Percentiles rank a stretch among this genome's conserved stretches.
phyloP scores from a whole-genome alignment of 2,797 vertebrate genomes.

The Tympanoctomys barrerae region DNA sequence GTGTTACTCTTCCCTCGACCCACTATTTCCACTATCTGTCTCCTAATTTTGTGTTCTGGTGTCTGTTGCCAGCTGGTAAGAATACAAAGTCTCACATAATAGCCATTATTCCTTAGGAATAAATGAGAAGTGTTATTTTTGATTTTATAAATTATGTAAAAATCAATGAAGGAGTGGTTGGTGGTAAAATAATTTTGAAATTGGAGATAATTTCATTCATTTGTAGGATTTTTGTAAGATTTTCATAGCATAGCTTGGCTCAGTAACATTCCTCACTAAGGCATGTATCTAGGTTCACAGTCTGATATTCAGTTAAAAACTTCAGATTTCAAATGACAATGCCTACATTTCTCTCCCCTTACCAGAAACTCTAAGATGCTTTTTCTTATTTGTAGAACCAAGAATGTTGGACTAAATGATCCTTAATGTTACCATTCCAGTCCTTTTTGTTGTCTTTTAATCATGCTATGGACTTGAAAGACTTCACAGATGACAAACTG shows the following conservation, averaged over 20 bases:
- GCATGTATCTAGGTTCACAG: neutral
- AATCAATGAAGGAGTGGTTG: neutral
- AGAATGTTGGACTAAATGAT: neutral
- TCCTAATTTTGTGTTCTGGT: constrained; percentile 35
- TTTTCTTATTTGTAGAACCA: constrained; percentile 49
- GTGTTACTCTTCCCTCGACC: neutral
- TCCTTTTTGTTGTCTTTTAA: neutral
- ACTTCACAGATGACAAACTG: neutral
- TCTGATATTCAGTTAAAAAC: constrained; percentile 5
- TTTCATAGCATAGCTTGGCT: neutral
- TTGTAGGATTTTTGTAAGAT: neutral
- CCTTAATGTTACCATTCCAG: neutral
- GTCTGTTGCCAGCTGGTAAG: neutral
- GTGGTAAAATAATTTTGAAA: constrained; percentile 25
- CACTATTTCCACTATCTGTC: neutral
- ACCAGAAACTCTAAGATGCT: neutral
- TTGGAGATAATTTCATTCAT: neutral
- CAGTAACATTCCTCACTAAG: neutral
- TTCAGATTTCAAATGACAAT: neutral
- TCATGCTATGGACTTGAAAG: neutral
- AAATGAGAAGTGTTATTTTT: constrained; percentile 32
- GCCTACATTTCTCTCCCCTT: constrained; percentile 5
- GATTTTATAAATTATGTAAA: neutral
- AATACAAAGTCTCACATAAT: constrained; percentile 42
- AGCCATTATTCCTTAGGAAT: constrained; percentile 33